Base-by-base conservation (phyloP, 2,113 vertebrate genomes). In the Ovis canadensis region DNA sequence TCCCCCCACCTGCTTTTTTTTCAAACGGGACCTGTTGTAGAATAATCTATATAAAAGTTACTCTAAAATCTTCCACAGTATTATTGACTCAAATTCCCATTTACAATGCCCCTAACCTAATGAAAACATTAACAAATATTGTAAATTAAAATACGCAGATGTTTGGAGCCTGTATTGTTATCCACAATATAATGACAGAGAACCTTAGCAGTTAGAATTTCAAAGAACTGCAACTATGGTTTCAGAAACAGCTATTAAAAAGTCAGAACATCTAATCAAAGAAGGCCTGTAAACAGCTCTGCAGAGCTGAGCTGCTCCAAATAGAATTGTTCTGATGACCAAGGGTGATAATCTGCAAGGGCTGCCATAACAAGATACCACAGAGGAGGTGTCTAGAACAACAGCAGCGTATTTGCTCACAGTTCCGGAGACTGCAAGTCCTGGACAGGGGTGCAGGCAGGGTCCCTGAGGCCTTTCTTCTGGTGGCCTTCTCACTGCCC, bases 221-320 rank as follows among this genome's bases (percentile, higher is more conserved):
- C 27, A 14, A 88, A 40, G 27, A 80, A 81, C 11, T 50, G 33
- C 12, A 88, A 71, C 40, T 5, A 64, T 45, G 54, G 13, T 82
- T 62, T 97, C 77, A 31, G 91, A 95, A 29, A 80, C 14, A 87
- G 19, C 88, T 67, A 21, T 93, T 40, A n/a, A 80, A 54, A 89
- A 80, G 54, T 25, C 19, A 59, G 21, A 74, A 15, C 78, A 81
- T 52, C 36, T 52, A 96, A 91, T 64, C 36, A 95, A 64, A 64
- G 9, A n/a, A 78, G 3, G 54, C 60, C 50, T 84, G 3, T 7
- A 88, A 25, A 7, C 19, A 96, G 31, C 31, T 86, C 67, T 7
- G 43, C 25, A 77, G 3, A 54, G 3, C 33, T 40, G 16, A 64
- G 40, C 29, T 60, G 54, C 45, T 93, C 25, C 25, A 96, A 71